A percentile compares a stretch with the other conserved stretches of the same genome.
phyloP scores from a whole-genome alignment of 2,113 vertebrate genomes.

The Bubo bubo region DNA sequence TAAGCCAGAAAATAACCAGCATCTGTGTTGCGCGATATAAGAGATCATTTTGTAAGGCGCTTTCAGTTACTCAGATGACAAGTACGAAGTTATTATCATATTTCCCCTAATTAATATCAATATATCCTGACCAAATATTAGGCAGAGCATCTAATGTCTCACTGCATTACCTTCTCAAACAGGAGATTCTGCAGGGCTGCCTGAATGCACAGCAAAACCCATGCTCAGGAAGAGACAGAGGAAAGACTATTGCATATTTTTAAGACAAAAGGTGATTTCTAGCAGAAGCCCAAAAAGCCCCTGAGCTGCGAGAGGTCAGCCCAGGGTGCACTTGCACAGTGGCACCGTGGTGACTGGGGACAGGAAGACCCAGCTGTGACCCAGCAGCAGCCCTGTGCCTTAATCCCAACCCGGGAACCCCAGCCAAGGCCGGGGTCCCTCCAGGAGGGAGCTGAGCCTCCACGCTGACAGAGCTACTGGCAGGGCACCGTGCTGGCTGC shows the following conservation, averaged over 20 bases:
- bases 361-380: background rate
- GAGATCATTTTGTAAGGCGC: background rate
- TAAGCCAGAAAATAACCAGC: background rate
- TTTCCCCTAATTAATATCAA: background rate
- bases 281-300: background rate
- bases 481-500: background rate
- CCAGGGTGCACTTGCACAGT: background rate
- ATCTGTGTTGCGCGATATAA: background rate
- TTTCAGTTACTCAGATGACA: background rate
- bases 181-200: background rate
- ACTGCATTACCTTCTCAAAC: background rate
- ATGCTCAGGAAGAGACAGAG: fast-evolving
- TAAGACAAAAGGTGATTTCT: background rate
- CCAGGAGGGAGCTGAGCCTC: background rate
- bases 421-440: fast-evolving
- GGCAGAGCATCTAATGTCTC: background rate
- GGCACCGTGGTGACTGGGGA: background rate
- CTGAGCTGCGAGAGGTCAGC: fast-evolving
- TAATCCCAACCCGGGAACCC: background rate
- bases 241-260: fast-evolving
- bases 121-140: background rate
- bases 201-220: background rate
- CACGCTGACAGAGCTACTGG: too few species aligned
- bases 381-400: background rate
- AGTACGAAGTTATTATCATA: background rate